These are phyloP conservation scores for Sapajus apella DNA, from an alignment of 2,113 vertebrate genomes.

Conservation along the genomic window DNA sequence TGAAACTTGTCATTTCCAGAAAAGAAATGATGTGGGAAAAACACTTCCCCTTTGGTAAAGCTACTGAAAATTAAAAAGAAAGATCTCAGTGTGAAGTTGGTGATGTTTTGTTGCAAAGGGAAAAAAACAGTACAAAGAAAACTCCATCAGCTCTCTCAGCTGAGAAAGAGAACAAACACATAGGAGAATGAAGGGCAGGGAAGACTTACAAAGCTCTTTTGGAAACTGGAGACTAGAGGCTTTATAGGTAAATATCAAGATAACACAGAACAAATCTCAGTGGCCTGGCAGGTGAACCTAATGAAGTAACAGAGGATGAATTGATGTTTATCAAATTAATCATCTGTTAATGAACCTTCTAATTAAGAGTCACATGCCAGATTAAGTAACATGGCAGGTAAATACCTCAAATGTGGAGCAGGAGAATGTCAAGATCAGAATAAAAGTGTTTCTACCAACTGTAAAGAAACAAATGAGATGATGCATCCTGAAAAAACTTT, in stretches of 20 bases:
- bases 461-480: neutral
- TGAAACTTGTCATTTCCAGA: neutral
- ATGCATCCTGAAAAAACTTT: neutral
- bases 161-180: neutral
- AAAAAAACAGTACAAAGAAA: neutral
- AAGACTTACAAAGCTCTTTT: neutral
- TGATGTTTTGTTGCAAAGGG: neutral
- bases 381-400: conserved; percentile 42
- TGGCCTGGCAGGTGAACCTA: neutral
- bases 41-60: neutral
- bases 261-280: conserved; percentile 32
- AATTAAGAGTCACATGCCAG: conserved; percentile 65
- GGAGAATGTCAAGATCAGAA: neutral
- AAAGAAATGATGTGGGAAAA: conserved; percentile 36
- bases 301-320: conserved; percentile 61
- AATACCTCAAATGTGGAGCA: neutral
- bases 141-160: neutral
- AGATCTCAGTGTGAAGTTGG: neutral
- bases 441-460: neutral
- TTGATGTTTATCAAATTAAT: conserved; percentile 62
- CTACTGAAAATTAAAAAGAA: conserved; percentile 47
- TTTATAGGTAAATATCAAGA: neutral
- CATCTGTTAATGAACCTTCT: conserved; percentile 63
- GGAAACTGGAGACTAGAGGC: neutral
- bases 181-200: neutral